These are phyloP conservation scores for Conistra vaccinii DNA, from an alignment of 2,888 invertebrate species.

Conservation along the genomic window DNA sequence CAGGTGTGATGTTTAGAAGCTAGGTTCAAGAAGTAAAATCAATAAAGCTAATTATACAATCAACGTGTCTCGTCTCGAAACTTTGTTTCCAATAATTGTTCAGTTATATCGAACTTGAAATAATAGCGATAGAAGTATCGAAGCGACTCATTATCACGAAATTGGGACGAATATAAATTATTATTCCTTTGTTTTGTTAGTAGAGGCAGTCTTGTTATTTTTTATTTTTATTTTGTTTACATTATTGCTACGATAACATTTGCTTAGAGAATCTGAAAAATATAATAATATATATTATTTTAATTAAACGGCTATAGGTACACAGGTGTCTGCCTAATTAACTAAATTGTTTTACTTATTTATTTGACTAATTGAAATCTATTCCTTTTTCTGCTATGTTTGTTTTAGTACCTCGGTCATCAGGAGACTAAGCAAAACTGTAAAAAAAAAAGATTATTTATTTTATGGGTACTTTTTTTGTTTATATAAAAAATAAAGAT, in stretches of 20 bases:
- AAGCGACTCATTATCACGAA: not conserved
- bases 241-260: not conserved
- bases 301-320: not conserved
- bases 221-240: not conserved
- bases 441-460: not conserved
- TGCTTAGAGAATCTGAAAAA: not conserved
- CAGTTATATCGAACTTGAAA: not conserved
- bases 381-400: not conserved
- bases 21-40: conserved; percentile 42
- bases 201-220: not conserved
- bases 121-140: not conserved
- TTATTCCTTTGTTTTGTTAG: not conserved
- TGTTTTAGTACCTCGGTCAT: too few species aligned
- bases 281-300: not conserved
- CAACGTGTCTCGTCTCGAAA: conserved; percentile 18
- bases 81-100: conserved; percentile 20
- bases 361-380: not conserved
- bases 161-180: not conserved
- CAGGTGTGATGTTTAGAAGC: conserved; percentile 40
- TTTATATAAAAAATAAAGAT: too few species aligned
- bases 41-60: conserved; percentile 45
- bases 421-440: too few species aligned
- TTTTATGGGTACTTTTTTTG: too few species aligned
- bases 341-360: too few species aligned
- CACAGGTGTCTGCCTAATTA: not conserved